Conservation (phyloP, 2,797 vertebrate genomes). For the Selene dorsalis region DNA sequence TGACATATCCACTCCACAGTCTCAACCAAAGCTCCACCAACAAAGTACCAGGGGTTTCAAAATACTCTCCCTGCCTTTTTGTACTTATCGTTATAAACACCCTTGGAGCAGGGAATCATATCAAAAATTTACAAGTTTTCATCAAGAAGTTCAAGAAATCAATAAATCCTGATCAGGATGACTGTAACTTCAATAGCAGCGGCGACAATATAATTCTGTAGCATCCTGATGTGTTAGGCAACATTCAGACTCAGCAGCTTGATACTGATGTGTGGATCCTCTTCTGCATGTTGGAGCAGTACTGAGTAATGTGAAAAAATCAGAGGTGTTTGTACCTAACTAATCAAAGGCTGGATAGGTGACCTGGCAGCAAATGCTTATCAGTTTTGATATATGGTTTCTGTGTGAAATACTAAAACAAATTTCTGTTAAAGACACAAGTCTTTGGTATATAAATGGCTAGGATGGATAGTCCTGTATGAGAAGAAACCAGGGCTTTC, state of each 20-base stretch:
- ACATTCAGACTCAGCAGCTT: background rate
- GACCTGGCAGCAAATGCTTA: too few relatives aligned
- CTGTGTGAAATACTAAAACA: too few relatives aligned
- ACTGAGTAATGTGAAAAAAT: too few relatives aligned
- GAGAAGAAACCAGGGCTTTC: background rate
- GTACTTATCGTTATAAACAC: background rate
- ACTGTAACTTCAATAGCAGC: too few relatives aligned
- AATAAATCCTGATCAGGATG: background rate
- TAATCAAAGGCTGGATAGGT: too few relatives aligned
- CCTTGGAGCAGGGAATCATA: background rate
- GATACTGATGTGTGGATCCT: too few relatives aligned
- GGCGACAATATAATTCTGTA: background rate
- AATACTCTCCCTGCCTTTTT: background rate
- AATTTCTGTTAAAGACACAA: too few relatives aligned
- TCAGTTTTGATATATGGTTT: too few relatives aligned
- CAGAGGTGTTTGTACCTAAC: too few relatives aligned
- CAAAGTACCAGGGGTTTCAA: background rate
- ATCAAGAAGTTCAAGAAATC: background rate
- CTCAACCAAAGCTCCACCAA: background rate
- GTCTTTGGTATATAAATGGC: too few relatives aligned
- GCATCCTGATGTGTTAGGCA: background rate
- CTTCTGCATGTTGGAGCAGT: too few relatives aligned
- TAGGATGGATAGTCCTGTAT: too few relatives aligned
- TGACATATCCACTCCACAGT: background rate
- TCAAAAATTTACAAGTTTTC: background rate